Evolutionary conservation across 2,888 invertebrate species (phyloP).

Genomic region (Lasioglossum morio): DNA sequence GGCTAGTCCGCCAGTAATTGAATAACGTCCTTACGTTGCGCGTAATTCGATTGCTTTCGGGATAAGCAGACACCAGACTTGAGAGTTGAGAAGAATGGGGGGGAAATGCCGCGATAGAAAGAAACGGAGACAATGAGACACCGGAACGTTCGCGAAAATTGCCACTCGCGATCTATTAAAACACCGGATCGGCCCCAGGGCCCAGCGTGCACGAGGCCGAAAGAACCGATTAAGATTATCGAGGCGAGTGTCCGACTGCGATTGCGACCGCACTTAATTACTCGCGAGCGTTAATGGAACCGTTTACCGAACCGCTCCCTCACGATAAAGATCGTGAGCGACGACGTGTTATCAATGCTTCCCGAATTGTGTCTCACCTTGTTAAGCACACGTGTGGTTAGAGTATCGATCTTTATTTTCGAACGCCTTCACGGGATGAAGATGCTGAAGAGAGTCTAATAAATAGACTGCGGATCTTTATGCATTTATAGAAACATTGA

Average conservation of each 20-base stretch:
- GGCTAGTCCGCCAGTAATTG: conserved; percentile 64
- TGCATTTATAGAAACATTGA: no score
- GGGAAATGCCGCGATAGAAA: background rate
- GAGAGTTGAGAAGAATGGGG: conserved; percentile 57
- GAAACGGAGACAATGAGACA: conserved; percentile 37
- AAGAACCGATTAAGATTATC: conserved; percentile 8
- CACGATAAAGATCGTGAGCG: background rate
- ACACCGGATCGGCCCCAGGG: background rate
- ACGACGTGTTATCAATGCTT: background rate
- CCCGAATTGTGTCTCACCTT: background rate
- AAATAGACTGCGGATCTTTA: no score
- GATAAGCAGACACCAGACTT: conserved; percentile 68
- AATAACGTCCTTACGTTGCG: conserved; percentile 71
- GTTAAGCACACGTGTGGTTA: background rate
- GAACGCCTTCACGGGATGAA: no score
- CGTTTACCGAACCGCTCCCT: background rate
- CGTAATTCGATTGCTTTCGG: conserved; percentile 73
- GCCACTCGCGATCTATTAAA: conserved; percentile 24
- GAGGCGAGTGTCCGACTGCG: background rate
- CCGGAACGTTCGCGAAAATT: conserved; percentile 39
- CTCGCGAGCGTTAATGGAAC: background rate
- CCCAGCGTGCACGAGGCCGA: background rate
- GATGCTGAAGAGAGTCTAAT: no score
- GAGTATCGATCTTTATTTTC: no score
- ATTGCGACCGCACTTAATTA: conserved; percentile 14